Evolutionary conservation across 2,113 vertebrate species (phyloP), one percentile per base, ranked within the genome.

Genomic region (Phalacrocorax brasilianus): DNA sequence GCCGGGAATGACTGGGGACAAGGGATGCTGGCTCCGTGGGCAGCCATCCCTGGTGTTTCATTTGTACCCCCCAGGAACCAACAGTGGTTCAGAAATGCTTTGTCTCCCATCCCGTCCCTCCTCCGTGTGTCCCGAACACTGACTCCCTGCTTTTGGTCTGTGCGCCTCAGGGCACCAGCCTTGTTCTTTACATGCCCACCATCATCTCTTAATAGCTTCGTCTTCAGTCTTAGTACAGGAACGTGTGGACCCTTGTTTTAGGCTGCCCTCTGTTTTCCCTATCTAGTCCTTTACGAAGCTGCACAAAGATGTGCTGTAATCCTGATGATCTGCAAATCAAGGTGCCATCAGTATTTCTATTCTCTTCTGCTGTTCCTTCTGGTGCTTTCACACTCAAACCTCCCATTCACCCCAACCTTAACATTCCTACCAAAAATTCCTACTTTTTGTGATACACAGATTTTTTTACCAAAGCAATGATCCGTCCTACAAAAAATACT

Each of bases 41-140:
- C 56, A 85, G 38, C 38, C 22, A 14, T 32, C 12, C 1, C 22
- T 38, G 8, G 24, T 9, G 22, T 19, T n/a, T 33, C 42, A 11
- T 44, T 49, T 35, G 33, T 33, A 55, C 4, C 10, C 11, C 5
- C 0, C 0, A 12, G 6, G 7, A 73, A n/a, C 50, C 18, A 72
- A 21, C 2, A 27, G 22, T 19, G 58, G 65, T 24, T 45, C 7
- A 67, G 56, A 67, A 91, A 49, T 14, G 33, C 47, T 67, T 86
- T 83, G 32, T 75, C 14, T 59, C n/a, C 38, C n/a, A 50, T 4
- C 24, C 22, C 22, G 24, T 45, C 52, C 22, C 56, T 50, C 1
- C 3, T 44, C 38, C 18, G 14, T 77, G 40, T 91, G 26, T 74
- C 75, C 74, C 17, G 23, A 74, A 1, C 53, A 63, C 1, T 40